These are phyloP conservation scores for Pocota personata DNA, from an alignment of 2,888 invertebrate genomes.

Conservation along the genomic window DNA sequence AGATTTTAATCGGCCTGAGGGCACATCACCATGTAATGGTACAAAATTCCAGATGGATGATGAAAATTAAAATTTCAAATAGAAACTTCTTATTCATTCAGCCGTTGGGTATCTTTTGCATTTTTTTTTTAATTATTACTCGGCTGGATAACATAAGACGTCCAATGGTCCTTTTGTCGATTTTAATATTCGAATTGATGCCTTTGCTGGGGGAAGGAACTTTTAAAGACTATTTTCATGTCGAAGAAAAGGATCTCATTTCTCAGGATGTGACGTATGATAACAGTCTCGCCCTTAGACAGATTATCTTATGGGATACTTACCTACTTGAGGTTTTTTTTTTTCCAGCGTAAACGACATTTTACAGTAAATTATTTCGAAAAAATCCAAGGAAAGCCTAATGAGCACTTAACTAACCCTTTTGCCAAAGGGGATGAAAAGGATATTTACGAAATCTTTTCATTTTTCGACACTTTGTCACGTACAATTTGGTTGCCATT, in stretches of 20 bases:
- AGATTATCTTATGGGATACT: constrained; percentile 27
- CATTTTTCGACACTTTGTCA: constrained; percentile 56
- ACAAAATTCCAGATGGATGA: constrained; percentile 47
- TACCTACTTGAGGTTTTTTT: not conserved
- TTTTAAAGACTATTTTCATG: not conserved
- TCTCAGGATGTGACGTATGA: not conserved
- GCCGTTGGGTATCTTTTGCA: constrained; percentile 37
- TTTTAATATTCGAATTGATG: not conserved
- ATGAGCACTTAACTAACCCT: constrained; percentile 63
- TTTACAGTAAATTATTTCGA: constrained; percentile 30
- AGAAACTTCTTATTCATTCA: constrained; percentile 15
- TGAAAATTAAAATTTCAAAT: constrained; percentile 53
- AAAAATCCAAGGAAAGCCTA: constrained; percentile 19
- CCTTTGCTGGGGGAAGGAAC: not conserved
- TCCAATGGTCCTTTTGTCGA: constrained; percentile 31
- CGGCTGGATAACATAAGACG: constrained; percentile 14
- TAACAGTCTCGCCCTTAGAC: constrained; percentile 25
- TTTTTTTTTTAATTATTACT: constrained; percentile 42
- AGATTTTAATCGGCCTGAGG: constrained; percentile 64
- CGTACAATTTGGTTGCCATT: constrained; percentile 49
- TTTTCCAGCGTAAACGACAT: constrained; percentile 34
- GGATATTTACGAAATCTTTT: constrained; percentile 16
- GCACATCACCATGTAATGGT: constrained; percentile 52
- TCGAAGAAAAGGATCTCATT: not conserved
- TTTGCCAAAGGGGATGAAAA: constrained; percentile 30